Conservation (phyloP, 2,113 vertebrate genomes). For the Morone saxatilis region DNA sequence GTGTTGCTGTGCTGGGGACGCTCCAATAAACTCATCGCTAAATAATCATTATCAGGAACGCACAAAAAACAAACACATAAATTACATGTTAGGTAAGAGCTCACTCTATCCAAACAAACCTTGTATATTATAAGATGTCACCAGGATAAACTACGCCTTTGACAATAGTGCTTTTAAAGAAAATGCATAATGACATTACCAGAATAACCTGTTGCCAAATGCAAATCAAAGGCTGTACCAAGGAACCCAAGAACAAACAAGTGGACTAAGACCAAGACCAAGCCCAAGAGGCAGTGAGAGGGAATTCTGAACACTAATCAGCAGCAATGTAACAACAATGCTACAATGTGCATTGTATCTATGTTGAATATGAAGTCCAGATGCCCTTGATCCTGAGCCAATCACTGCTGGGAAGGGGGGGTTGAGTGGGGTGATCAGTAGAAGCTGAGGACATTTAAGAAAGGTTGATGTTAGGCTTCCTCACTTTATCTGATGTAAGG, state of each 20-base stretch:
- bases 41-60: neutral
- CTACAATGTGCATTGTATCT: conserved; percentile 8
- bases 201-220: conserved; percentile 6
- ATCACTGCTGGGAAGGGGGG: conserved; percentile 25
- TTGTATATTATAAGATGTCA: conserved; percentile 7
- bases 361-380: conserved; percentile 29
- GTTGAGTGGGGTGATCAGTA: neutral
- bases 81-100: neutral
- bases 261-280: neutral
- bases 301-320: conserved; percentile 28
- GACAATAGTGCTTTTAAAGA: conserved; percentile 7
- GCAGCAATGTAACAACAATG: conserved; percentile 29
- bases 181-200: neutral
- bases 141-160: conserved; percentile 2
- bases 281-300: conserved; percentile 50
- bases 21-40: neutral
- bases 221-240: conserved; percentile 11
- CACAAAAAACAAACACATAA: conserved; percentile 5
- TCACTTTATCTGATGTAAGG: neutral
- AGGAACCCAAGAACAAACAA: conserved; percentile 5
- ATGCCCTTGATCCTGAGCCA: conserved; percentile 42
- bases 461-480: conserved; percentile 2
- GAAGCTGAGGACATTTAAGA: conserved; percentile 8
- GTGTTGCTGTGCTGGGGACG: neutral
- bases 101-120: conserved; percentile 8